phyloP scores from a whole-genome alignment of 2,797 vertebrate species.

The Coregonus suidteri region DNA sequence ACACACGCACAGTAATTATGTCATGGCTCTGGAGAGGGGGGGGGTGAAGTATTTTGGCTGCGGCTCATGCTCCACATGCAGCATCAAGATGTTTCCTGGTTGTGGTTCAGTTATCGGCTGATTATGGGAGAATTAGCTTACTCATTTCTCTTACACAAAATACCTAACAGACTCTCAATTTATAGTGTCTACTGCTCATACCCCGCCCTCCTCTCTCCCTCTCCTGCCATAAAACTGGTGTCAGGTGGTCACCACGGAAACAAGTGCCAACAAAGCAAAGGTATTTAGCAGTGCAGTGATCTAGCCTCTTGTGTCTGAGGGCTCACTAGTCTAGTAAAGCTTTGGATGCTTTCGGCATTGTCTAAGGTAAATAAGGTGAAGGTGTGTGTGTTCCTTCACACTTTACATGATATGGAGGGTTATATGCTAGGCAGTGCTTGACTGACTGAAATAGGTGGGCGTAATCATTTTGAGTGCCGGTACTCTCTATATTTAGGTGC shows the following conservation, averaged over 20 bases:
- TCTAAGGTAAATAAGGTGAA: not conserved
- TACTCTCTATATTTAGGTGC: no score
- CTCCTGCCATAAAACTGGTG: conserved; percentile 45
- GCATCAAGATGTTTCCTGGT: conserved; percentile 3
- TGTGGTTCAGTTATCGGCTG: not conserved
- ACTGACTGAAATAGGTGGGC: not conserved
- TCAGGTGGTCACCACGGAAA: conserved; percentile 59
- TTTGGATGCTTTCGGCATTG: not conserved
- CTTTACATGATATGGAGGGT: not conserved
- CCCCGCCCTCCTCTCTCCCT: not conserved
- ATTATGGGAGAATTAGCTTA: not conserved
- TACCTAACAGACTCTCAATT: not conserved
- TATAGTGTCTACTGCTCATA: not conserved
- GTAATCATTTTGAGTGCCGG: conserved; percentile 17
- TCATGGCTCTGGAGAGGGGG: not conserved
- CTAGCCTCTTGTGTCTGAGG: not conserved
- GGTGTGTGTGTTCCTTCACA: conserved; percentile 10
- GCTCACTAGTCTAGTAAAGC: not conserved
- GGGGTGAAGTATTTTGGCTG: conserved; percentile 8
- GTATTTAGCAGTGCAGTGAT: conserved; percentile 54
- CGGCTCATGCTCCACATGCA: conserved; percentile 6
- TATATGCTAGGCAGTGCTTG: not conserved
- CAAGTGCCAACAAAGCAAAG: conserved; percentile 64
- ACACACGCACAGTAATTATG: not conserved
- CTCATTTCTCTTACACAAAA: not conserved